Conservation (phyloP, 2,888 invertebrate genomes). For the Campoletis raptor region DNA sequence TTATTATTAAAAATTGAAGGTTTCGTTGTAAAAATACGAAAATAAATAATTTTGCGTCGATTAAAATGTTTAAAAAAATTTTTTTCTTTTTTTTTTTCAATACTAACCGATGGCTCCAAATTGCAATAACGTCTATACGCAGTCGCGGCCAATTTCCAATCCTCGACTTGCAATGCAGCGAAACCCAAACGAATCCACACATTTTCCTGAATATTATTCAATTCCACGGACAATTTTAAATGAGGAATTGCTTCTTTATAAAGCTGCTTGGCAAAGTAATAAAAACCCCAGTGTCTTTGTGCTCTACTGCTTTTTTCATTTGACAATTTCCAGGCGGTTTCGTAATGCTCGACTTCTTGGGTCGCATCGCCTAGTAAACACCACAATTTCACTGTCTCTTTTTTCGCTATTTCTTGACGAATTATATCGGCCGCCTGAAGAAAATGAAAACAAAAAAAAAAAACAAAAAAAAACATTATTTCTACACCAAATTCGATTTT, state of each 20-base stretch:
- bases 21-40: neutral
- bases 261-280: conserved; percentile 89
- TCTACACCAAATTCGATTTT: neutral
- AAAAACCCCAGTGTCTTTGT: conserved; percentile 95
- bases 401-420: conserved; percentile 90
- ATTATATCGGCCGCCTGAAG: conserved; percentile 94
- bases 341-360: conserved; percentile 92
- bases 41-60: neutral
- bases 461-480: conserved; percentile 59
- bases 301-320: conserved; percentile 92
- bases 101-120: conserved; percentile 90
- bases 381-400: conserved; percentile 94
- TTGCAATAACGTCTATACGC: conserved; percentile 95
- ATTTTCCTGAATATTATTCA: conserved; percentile 95
- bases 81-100: neutral
- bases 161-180: conserved; percentile 91
- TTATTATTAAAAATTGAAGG: neutral
- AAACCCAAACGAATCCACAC: conserved; percentile 95
- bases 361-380: conserved; percentile 96
- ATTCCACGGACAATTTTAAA: conserved; percentile 92
- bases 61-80: too few species aligned
- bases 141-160: conserved; percentile 93
- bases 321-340: conserved; percentile 96
- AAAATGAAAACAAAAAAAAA: too few species aligned
- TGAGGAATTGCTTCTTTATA: conserved; percentile 93